Base-by-base conservation (phyloP, 2,888 invertebrate species). In the Flabesymbios commensalis region DNA sequence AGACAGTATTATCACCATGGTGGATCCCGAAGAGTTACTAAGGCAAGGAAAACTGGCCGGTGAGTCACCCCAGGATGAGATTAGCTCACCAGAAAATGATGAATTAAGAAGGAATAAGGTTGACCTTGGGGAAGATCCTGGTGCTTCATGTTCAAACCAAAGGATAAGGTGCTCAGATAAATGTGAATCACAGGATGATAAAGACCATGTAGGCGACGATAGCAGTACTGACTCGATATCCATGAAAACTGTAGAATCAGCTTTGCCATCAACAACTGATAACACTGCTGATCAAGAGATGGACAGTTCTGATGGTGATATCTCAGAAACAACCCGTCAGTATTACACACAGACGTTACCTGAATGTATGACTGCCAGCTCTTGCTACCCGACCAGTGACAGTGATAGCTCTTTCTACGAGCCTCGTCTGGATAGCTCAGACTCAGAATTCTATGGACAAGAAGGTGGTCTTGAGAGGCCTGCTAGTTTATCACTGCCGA, bases 401-500 rank as follows among this genome's bases (percentile, higher is more conserved):
- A 48, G 24, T 28, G 48, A 57, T 19, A 48, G 47, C 3, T 48
- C 57, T 26, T 48, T 26, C 1, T 48, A 57, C 24, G 19, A 22
- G 24, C 43, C 45, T 26, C 26, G 3, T n/a, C 39, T 22, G 5
- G 47, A 22, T 19, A 7, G 14, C 24, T 45, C 24, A 19, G 24
- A 10, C 19, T 14, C 28, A 7, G 10, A 17, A 14, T 7, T 7
- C 7, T 14, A 7, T 22, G 49, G 29, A 5, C 14, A 17, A 10
- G 10, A 7, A 32, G 49, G 22, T 32, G 39, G 39, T n/a, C 10
- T 36, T 10, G 10, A n/a, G 17, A n/a, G 64, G 22, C 68, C 68
- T 7, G 63, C 65, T 26, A 66, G 65, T 53, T 52, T 68, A 29
- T 65, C 57, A 14, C 47, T 68, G 51, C 63, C 68, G 0, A 48